Conservation (phyloP, 2,797 vertebrate genomes). For the Pseudochaenichthys georgianus region DNA sequence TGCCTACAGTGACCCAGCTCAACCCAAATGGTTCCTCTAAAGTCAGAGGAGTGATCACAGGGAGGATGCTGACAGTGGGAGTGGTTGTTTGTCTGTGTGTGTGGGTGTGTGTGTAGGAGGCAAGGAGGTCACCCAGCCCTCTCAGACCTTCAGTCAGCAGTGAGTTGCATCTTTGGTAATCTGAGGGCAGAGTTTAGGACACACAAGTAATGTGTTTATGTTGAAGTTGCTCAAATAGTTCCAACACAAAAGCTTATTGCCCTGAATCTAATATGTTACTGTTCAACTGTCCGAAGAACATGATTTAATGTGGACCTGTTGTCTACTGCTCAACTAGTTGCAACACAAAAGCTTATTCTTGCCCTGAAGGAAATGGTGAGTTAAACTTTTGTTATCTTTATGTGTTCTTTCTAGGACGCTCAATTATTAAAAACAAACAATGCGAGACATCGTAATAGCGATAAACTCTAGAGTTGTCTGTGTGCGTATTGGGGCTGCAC, state of each 20-base stretch:
- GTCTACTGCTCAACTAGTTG: too few relatives aligned
- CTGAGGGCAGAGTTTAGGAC: constrained; percentile 69
- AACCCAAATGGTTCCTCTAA: constrained; percentile 57
- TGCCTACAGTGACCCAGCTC: constrained; percentile 86
- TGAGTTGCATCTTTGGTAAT: constrained; percentile 81
- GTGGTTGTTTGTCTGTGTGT: constrained; percentile 24
- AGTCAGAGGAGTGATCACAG: constrained; percentile 58
- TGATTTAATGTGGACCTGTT: too few relatives aligned
- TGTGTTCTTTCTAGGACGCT: neutral
- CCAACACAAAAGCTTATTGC: too few relatives aligned
- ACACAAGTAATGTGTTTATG: too few relatives aligned
- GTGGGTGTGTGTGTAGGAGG: constrained; percentile 30
- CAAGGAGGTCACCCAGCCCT: constrained; percentile 57
- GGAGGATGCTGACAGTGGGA: constrained; percentile 67
- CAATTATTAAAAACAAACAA: neutral
- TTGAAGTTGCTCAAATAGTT: too few relatives aligned
- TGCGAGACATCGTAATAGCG: neutral
- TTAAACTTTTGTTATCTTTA: constrained; percentile 30
- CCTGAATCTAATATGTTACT: too few relatives aligned
- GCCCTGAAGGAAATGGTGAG: constrained; percentile 95
- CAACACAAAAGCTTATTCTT: too few relatives aligned
- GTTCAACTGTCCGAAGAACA: too few relatives aligned
- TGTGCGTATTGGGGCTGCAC: too few relatives aligned
- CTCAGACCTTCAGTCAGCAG: constrained; percentile 53
- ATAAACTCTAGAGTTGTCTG: neutral